Evolutionary conservation across 2,113 vertebrate species (phyloP), one percentile per base, ranked within the genome.

Genomic region (Prionailurus viverrinus): DNA sequence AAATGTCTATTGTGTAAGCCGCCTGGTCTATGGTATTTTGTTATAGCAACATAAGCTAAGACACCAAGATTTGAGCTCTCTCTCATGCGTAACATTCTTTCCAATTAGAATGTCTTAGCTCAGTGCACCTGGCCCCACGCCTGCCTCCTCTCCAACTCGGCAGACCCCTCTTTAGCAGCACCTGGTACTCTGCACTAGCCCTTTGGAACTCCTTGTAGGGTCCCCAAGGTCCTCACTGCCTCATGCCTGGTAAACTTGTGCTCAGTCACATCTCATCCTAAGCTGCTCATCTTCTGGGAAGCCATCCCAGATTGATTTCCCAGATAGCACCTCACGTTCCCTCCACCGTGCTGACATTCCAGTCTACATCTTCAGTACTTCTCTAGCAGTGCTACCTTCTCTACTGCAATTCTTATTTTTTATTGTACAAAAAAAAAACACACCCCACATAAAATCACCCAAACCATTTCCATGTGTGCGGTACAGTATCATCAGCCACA

Each of bases 51-150:
- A 12, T 33, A 36, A 48, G 55, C 29, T 1, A 69, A 7, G 63
- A 45, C 33, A 68, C 11, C 69, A 76, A 33, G 73, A 4, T 33
- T 31, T 78, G 69, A 79, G 69, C 27, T 65, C 7, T 87, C 7
- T 84, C 11, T 79, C n/a, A 1, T 12, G 3, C 1, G 0, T 1
- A 0, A 14, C 5, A 45, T 45, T 45, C 1, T 74, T 73, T 83
- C 36, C 39, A 25, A 5, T 1, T 6, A 93, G 81, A 88, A 41
- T 18, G 14, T 89, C 45, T 76, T 21, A 36, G 18, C 21, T 41
- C 5, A 4, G 48, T 21, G 15, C 69, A 16, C 39, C 9, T 31
- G 85, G 8, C 53, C 25, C 39, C 1, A 25, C 11, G 11, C 27
- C 29, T 68, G 3, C 13, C 7, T 69, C 58, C 48, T 80, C 3